Evolutionary conservation across 1,140 invertebrate species (phyloP), one percentile per base, ranked within the genome.

Genomic region (Leptinotarsa texana): DNA sequence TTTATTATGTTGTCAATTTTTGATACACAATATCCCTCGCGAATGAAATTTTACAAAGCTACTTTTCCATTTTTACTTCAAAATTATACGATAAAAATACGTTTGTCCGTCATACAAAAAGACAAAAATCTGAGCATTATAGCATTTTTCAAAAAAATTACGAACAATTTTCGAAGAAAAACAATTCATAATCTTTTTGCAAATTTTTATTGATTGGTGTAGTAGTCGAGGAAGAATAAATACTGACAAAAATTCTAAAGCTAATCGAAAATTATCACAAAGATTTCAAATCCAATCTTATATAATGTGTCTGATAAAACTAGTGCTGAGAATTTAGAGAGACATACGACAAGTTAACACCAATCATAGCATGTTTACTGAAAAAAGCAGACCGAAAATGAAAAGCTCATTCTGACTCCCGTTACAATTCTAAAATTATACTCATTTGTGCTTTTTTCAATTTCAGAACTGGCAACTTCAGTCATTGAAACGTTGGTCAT

Each of bases 31-130:
- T 82, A 82, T 84, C 80, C 81, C 80, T 84, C 79, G 83, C 83
- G 81, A 83, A 83, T 83, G 82, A 81, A 80, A 81, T 78, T 84
- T 83, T 83, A 84, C 81, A 84, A 83, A 83, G 82, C 83, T 84
- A 83, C 80, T 79, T 73, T 77, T 78, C 77, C 69, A 79, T 78
- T 82, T 75, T 70, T 75, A 67, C n/a, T 74, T 78, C 33, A 63
- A 74, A 74, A 74, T 79, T 75, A 76, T 73, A 77, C 72, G 74
- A 77, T 74, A 79, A 81, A 80, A 80, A 77, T 74, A 75, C 51
- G 70, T 63, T 62, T 48, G 73, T 73, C 51, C 63, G 72, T 78
- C 70, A 66, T 66, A 75, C 69, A 73, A 75, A 79, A 69, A 77
- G 69, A 79, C 76, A 74, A 77, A 74, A 73, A 75, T 78, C 76